Base-by-base conservation (phyloP, 2,888 invertebrate genomes). In the Drosophila paracracens region DNA sequence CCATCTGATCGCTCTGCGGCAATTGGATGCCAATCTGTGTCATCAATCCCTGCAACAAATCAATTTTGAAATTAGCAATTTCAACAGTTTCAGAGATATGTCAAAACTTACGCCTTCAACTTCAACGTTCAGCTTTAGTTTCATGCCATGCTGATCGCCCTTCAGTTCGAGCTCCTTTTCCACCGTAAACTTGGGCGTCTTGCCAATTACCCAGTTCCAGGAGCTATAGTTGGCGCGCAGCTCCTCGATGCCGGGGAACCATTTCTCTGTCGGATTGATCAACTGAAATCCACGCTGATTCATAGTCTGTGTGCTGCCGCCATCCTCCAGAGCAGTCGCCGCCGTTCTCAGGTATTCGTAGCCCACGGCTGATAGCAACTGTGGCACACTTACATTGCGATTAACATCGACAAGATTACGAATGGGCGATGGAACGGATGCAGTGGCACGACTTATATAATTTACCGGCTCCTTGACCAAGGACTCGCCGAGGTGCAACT, bases 161-260 rank as follows among this genome's bases (percentile, higher is more conserved):
- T 93, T 93, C 2, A 93, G 70, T 40, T 89, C 86, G 13, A 93
- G 70, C 29, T 93, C 92, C 60, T 93, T 93, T 69, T 93, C 91
- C 2, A 97, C 96, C 0, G 95, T 95, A 93, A 98, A 98, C 79
- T 95, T 95, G 0, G 98, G 99, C 0, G 98, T 97, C 91, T 95
- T 96, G 1, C 98, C 98, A 92, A 95, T 97, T 74, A 96, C 95
- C 98, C 98, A 98, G 69, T 97, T 96, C 97, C 98, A 98, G 33
- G 96, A 96, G 76, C 94, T 93, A 59, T 97, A 95, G 73, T 96
- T 95, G 46, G 95, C 94, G 66, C 95, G 95, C 67, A 97, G 94
- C 83, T 96, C 94, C 13, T 95, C 94, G 35, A 98, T 94, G 87
- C 97, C 97, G 92, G 97, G 97, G 92, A 97, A 98, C 97, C 97